Evolutionary conservation across 2,113 vertebrate genomes (phyloP).

Genomic region (Potamarius usumacintae): DNA sequence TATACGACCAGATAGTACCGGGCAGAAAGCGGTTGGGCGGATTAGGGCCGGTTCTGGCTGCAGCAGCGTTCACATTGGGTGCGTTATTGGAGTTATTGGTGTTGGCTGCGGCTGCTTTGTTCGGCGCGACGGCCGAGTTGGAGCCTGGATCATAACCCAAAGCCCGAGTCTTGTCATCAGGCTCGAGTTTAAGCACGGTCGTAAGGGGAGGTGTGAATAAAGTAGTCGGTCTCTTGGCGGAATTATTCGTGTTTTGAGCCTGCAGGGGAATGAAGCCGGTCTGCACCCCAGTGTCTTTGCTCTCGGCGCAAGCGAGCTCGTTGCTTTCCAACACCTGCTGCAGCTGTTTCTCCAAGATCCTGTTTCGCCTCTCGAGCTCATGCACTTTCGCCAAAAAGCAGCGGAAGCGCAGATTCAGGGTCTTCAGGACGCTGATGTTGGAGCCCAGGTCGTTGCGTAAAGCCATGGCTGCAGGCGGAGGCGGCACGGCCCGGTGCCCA

Average conservation of each 20-base stretch:
- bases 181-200: conserved; percentile 59
- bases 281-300: conserved; percentile 85
- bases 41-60: conserved; percentile 59
- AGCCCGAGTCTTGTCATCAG: conserved; percentile 32
- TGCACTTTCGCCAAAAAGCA: conserved; percentile 97
- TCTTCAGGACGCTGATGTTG: conserved; percentile 95
- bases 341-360: conserved; percentile 90
- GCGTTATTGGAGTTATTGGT: conserved; percentile 54
- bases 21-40: conserved; percentile 81
- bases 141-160: conserved; percentile 44
- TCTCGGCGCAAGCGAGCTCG: conserved; percentile 64
- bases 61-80: conserved; percentile 42
- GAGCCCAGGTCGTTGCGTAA: conserved; percentile 94
- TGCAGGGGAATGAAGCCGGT: conserved; percentile 79
- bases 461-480: conserved; percentile 87
- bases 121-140: conserved; percentile 67
- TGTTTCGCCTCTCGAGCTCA: conserved; percentile 91
- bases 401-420: conserved; percentile 90
- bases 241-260: conserved; percentile 75
- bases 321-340: conserved; percentile 85
- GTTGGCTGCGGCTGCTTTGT: conserved; percentile 63
- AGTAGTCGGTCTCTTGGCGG: conserved; percentile 70
- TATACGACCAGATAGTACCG: conserved; percentile 95
- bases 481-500: conserved; percentile 58
- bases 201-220: conserved; percentile 65